phyloP scores from a whole-genome alignment of 1,140 invertebrate genomes.

The Lordiphosa mommai region DNA sequence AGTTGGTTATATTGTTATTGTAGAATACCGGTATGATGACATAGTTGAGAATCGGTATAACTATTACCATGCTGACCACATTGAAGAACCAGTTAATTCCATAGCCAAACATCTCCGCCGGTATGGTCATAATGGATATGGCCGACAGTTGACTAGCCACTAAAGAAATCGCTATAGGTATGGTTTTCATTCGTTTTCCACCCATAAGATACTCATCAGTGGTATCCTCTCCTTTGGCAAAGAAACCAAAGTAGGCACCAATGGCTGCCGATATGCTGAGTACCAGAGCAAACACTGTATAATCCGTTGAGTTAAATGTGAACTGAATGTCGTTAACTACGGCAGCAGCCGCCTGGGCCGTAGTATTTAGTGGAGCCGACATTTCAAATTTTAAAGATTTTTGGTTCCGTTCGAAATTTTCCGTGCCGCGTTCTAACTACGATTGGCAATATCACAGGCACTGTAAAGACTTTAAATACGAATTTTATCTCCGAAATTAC shows the following conservation, averaged over 20 bases:
- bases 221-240: constrained; percentile 79
- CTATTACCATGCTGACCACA: constrained; percentile 83
- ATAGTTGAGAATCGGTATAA: constrained; percentile 84
- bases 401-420: neutral
- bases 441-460: neutral
- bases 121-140: constrained; percentile 88
- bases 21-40: constrained; percentile 92
- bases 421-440: constrained; percentile 11
- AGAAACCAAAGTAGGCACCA: constrained; percentile 84
- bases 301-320: constrained; percentile 81
- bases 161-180: constrained; percentile 85
- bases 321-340: constrained; percentile 33
- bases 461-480: constrained; percentile 24
- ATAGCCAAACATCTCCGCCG: constrained; percentile 89
- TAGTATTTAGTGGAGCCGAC: constrained; percentile 36
- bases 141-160: constrained; percentile 89
- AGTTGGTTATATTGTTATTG: constrained; percentile 87
- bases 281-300: constrained; percentile 83
- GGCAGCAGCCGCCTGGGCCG: constrained; percentile 10
- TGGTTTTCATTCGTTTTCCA: constrained; percentile 83
- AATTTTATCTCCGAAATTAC: neutral
- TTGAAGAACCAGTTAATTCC: constrained; percentile 86
- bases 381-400: constrained; percentile 16
- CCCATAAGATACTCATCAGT: constrained; percentile 83
- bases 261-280: constrained; percentile 83